phyloP scores from a whole-genome alignment of 2,113 vertebrate genomes.

The Psittacus erithacus region DNA sequence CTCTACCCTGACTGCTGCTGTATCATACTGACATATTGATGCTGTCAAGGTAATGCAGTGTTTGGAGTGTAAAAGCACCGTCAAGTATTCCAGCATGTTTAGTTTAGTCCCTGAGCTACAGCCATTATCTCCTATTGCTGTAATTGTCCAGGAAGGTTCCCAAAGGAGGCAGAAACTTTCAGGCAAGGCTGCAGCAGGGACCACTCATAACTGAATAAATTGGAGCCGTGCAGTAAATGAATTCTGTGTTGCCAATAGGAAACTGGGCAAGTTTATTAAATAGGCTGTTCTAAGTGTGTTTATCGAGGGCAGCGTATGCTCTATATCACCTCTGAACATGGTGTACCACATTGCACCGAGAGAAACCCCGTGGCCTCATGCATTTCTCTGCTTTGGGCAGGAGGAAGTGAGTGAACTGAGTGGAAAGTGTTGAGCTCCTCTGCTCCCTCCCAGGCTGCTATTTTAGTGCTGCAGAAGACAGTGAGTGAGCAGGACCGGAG shows the following conservation, averaged over 20 bases:
- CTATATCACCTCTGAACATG: neutral
- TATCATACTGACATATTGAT: neutral
- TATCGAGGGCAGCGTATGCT: neutral
- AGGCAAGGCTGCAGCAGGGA: neutral
- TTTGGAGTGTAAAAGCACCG: neutral
- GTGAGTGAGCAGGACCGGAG: neutral
- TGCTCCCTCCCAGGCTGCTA: neutral
- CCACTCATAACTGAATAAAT: neutral
- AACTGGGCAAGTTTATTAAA: neutral
- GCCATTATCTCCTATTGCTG: neutral
- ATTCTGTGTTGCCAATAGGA: neutral
- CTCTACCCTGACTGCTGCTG: neutral
- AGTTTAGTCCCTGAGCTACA: neutral
- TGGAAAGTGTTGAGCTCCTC: conserved; percentile 27
- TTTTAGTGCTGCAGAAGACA: conserved; percentile 36
- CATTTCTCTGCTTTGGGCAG: neutral
- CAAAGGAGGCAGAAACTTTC: neutral
- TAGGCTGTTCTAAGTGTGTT: neutral
- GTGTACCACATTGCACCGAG: neutral
- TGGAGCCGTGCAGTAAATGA: neutral
- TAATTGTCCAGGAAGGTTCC: neutral
- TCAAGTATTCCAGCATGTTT: neutral
- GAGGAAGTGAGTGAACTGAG: neutral
- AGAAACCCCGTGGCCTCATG: neutral
- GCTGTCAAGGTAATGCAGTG: neutral